Conservation (phyloP, 2,113 vertebrate genomes). For the Myanophis thanlyinensis region DNA sequence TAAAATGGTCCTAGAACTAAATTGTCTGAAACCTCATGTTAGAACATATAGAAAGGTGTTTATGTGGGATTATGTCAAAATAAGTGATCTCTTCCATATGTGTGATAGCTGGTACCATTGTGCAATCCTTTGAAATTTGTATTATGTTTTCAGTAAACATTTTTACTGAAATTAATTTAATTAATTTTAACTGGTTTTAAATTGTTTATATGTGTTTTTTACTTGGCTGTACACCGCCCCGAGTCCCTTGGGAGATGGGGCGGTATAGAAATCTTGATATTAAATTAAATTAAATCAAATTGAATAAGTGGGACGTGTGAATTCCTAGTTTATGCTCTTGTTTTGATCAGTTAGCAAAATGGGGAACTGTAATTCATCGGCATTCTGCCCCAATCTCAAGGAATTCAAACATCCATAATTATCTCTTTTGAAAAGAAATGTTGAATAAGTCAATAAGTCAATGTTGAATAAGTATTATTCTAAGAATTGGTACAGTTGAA, state of each 20-base stretch:
- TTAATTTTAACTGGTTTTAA: no score
- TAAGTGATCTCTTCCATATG: neutral
- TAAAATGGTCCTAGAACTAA: neutral
- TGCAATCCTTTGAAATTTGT: neutral
- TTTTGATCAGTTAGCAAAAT: neutral
- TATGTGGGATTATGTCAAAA: neutral
- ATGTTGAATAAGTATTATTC: neutral
- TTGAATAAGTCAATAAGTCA: neutral
- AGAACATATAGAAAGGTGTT: neutral
- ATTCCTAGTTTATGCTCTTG: neutral
- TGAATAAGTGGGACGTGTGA: neutral
- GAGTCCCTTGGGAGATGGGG: no score
- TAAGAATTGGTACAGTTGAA: neutral
- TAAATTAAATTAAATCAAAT: no score
- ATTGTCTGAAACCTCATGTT: neutral
- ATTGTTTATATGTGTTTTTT: no score
- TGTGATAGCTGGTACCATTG: neutral
- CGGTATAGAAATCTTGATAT: no score
- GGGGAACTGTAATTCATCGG: neutral
- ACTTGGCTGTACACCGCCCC: no score
- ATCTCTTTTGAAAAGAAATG: neutral
- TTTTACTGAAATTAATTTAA: no score
- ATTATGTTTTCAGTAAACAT: neutral
- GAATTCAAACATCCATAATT: neutral
- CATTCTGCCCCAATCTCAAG: neutral